Evolutionary conservation across 2,888 invertebrate species (phyloP).

Genomic region (Myopa testacea): DNA sequence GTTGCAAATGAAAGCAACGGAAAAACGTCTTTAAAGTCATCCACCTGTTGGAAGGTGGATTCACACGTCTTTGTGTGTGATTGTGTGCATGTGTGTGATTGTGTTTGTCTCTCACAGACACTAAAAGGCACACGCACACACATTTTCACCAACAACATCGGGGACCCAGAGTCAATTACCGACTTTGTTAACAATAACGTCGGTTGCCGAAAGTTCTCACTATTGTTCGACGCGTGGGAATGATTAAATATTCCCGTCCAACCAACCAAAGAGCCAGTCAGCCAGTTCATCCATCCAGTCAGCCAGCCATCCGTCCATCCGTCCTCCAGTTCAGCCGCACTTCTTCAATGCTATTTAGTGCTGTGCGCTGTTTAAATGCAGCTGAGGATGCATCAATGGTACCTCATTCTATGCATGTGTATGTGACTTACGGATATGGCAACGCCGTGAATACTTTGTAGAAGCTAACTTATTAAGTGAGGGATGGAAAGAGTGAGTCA

Average conservation of each 20-base stretch:
- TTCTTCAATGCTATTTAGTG: neutral
- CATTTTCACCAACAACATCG: neutral
- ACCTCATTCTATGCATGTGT: neutral
- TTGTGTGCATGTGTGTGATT: conserved; percentile 17
- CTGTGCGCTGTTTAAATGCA: neutral
- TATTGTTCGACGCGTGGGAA: conserved; percentile 52
- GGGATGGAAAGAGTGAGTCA: neutral
- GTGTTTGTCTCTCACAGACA: conserved; percentile 15
- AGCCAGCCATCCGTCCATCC: conserved; percentile 3
- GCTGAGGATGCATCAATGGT: conserved; percentile 13
- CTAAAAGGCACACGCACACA: conserved; percentile 27
- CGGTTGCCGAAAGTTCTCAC: conserved; percentile 47
- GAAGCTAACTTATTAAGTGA: neutral
- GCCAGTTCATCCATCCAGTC: conserved; percentile 30
- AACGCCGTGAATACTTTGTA: conserved; percentile 4
- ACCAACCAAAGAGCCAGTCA: conserved; percentile 34
- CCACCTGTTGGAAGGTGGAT: conserved; percentile 37
- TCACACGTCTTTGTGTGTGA: neutral
- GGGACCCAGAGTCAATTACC: conserved; percentile 44
- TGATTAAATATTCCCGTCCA: conserved; percentile 49
- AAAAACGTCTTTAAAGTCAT: conserved; percentile 45
- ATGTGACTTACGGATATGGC: conserved; percentile 17
- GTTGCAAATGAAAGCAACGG: conserved; percentile 39
- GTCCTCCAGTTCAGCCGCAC: neutral
- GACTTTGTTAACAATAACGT: conserved; percentile 49